A percentile compares a stretch with the other conserved stretches of the same genome.
These are phyloP conservation scores for Acanthopagrus latus DNA, from an alignment of 2,797 vertebrate genomes.

Conservation along the genomic window DNA sequence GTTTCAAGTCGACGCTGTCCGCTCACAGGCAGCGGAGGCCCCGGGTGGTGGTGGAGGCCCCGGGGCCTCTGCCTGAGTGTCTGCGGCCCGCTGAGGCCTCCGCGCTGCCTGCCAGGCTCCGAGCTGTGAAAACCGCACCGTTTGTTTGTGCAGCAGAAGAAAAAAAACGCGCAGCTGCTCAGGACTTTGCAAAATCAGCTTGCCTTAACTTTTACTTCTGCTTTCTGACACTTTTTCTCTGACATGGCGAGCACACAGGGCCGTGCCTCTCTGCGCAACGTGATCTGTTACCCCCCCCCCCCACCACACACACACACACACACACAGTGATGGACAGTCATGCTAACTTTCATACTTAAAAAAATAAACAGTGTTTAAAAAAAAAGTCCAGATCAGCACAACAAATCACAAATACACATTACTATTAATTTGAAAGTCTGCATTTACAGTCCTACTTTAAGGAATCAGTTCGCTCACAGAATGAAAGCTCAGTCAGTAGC, in stretches of 20 bases:
- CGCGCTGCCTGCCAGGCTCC: constrained; percentile 55
- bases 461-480: too few species aligned
- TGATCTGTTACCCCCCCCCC: not conserved
- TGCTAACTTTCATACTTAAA: too few species aligned
- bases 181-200: constrained; percentile 86
- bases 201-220: constrained; percentile 83
- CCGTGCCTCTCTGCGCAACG: constrained; percentile 52
- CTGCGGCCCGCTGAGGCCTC: constrained; percentile 29
- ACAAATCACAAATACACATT: too few species aligned
- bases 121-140: constrained; percentile 81
- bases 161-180: constrained; percentile 77
- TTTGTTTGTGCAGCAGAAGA: constrained; percentile 71
- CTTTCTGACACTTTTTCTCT: constrained; percentile 76
- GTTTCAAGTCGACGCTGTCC: constrained; percentile 39
- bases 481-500: too few species aligned
- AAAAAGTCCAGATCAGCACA: too few species aligned
- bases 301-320: too few species aligned
- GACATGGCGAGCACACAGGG: constrained; percentile 23
- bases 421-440: too few species aligned
- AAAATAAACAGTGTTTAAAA: too few species aligned
- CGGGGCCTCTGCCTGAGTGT: not conserved
- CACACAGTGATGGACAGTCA: too few species aligned
- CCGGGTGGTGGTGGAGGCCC: not conserved
- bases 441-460: too few species aligned
- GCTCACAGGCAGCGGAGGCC: not conserved